Base-by-base conservation (phyloP, 2,797 vertebrate genomes). In the Catostomus latipinnis region DNA sequence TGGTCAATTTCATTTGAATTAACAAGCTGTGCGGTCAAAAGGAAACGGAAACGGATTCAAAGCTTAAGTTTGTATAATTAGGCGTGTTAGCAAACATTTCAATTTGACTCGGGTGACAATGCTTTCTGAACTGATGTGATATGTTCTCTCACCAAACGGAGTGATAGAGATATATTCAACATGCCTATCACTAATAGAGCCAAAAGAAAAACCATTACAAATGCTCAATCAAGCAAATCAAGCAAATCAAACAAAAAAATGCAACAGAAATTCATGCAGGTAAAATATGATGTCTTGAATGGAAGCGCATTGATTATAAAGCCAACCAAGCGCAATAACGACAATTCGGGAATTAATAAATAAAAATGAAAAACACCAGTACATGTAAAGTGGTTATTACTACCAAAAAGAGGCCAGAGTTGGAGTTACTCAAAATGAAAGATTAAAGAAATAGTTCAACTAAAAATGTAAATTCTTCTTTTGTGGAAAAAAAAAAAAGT, bases 311-410 rank as follows among this genome's bases (percentile, higher is more conserved):
- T 46, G 49, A 74, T 74, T 68, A 71, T 53, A 54, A 71, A 72
- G 70, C 70, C 43, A 66, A 73, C 60, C 43, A 63, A 78, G 74
- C 52, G 58, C 74, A 45, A 48, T 56, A 22, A 60, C 34, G 34
- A 54, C 34, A 71, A 45, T 46, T 12, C 1, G 4, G 16, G 16
- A 67, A 57, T 11, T 8, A 46, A 53, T 13, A 43, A 62, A 57
- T 67, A 56, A 45, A 9, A 53, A 16, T 13, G 8, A 13, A 48
- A 7, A 18, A 57, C 4, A 18, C 57, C 18, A 7, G 70, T 34
- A 58, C 45, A 48, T 50, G 49, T 69, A 52, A 22, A 82, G 58
- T 79, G 65, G 81, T 74, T 70, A 78, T 77, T 63, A 76, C 63
- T 68, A 73, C 34, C 34, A 34, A n/a, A 65, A 74, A 78, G 13